These are phyloP conservation scores for Sphinx pinastri DNA, from an alignment of 2,888 invertebrate species.

Conservation along the genomic window DNA sequence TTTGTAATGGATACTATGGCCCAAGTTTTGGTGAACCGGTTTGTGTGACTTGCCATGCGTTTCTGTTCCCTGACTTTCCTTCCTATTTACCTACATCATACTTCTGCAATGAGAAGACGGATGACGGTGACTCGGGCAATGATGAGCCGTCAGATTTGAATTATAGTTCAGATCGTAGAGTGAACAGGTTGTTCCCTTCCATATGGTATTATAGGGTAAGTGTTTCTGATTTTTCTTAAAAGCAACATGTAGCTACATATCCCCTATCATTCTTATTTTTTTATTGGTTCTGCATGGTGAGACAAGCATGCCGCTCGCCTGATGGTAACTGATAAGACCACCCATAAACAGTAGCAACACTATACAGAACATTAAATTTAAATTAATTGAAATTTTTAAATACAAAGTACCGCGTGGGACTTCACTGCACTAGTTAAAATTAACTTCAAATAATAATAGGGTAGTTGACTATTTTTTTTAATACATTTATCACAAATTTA, in stretches of 20 bases:
- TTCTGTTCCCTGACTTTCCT: conserved; percentile 93
- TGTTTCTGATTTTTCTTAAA: conserved; percentile 27
- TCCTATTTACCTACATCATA: conserved; percentile 78
- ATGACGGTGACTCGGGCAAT: conserved; percentile 97
- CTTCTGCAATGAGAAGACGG: conserved; percentile 85
- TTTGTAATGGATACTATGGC: conserved; percentile 96
- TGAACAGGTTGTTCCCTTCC: conserved; percentile 63
- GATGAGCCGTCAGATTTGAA: conserved; percentile 93
- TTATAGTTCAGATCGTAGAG: conserved; percentile 80
- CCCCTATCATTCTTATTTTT: too few species aligned
- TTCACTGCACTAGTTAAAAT: too few species aligned
- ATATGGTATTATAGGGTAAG: conserved; percentile 74
- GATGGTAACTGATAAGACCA: too few species aligned
- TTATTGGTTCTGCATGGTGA: too few species aligned
- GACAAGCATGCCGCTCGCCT: too few species aligned
- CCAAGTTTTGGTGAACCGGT: conserved; percentile 95
- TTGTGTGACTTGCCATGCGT: conserved; percentile 95
- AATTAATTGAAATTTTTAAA: too few species aligned
- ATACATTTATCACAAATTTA: too few species aligned
- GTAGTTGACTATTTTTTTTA: too few species aligned
- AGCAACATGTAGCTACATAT: background rate
- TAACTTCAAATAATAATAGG: too few species aligned
- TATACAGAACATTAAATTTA: too few species aligned
- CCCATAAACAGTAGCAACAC: too few species aligned
- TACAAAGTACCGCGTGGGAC: too few species aligned